These are phyloP conservation scores for Drosophila eohydei DNA, from an alignment of 2,888 invertebrate genomes.

Conservation along the genomic window DNA sequence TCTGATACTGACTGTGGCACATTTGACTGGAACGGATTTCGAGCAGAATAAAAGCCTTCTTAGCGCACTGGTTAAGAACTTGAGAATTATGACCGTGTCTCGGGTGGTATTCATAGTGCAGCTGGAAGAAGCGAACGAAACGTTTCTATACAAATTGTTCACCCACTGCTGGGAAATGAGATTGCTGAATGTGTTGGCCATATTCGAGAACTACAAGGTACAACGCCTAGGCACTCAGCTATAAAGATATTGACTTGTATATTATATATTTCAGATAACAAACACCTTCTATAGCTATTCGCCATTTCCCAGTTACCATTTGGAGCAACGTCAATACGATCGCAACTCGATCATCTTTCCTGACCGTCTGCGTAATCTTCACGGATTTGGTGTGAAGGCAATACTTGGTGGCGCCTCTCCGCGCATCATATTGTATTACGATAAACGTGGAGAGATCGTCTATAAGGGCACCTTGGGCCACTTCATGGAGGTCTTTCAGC, in stretches of 20 bases:
- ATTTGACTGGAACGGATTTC: constrained; percentile 44
- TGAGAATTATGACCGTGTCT: constrained; percentile 68
- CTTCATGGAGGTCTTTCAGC: constrained; percentile 66
- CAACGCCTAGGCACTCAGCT: neutral
- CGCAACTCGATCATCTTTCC: constrained; percentile 52
- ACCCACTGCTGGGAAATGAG: constrained; percentile 63
- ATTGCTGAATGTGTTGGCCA: constrained; percentile 71
- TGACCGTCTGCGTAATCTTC: constrained; percentile 61
- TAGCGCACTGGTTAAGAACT: constrained; percentile 54
- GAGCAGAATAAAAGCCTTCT: constrained; percentile 55
- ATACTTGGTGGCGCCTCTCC: constrained; percentile 73
- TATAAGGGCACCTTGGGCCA: constrained; percentile 74
- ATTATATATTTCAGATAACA: constrained; percentile 42
- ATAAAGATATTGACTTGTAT: neutral
- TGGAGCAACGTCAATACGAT: constrained; percentile 51
- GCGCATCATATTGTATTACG: constrained; percentile 67
- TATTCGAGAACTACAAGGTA: constrained; percentile 70
- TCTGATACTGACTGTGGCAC: constrained; percentile 64
- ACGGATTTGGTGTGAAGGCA: constrained; percentile 61
- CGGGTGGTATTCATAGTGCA: constrained; percentile 73
- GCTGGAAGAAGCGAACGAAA: constrained; percentile 19
- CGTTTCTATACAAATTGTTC: constrained; percentile 59
- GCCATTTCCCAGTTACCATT: constrained; percentile 67
- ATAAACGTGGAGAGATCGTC: constrained; percentile 37
- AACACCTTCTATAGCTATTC: constrained; percentile 67